Conservation (phyloP, 2,888 invertebrate species). For the Clanis bilineata region DNA sequence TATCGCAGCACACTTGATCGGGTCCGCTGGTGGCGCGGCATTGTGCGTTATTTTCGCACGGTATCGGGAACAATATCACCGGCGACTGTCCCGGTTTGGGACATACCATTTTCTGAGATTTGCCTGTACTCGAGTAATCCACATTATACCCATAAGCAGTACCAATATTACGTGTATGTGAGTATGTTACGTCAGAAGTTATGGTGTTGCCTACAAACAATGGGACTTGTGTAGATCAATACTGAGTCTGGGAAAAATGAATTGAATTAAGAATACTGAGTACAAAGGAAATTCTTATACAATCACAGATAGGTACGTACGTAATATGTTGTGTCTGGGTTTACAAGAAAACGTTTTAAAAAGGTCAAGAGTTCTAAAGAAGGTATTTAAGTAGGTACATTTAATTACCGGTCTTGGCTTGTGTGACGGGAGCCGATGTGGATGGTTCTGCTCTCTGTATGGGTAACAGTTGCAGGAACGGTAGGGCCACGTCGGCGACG, state of each 20-base stretch:
- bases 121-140: slow-evolving; percentile 62
- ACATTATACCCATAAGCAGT: slow-evolving; percentile 45
- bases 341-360: neutral
- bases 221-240: slow-evolving; percentile 41
- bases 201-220: slow-evolving; percentile 51
- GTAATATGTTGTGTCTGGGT: no score
- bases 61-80: slow-evolving; percentile 67
- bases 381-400: no score
- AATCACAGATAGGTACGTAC: no score
- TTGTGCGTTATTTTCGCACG: slow-evolving; percentile 72
- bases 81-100: slow-evolving; percentile 62
- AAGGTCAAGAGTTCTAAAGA: neutral
- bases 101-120: slow-evolving; percentile 69
- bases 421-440: slow-evolving; percentile 40
- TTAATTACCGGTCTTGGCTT: slow-evolving; percentile 54
- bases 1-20: slow-evolving; percentile 75
- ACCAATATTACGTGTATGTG: slow-evolving; percentile 42
- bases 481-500: slow-evolving; percentile 49
- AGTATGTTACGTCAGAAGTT: slow-evolving; percentile 51
- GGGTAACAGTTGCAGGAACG: slow-evolving; percentile 72
- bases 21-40: slow-evolving; percentile 68
- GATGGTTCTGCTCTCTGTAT: slow-evolving; percentile 55
- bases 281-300: neutral
- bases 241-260: slow-evolving; percentile 31
- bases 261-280: neutral